Base-by-base conservation (phyloP, 2,113 vertebrate genomes). In the Pleuronectes platessa region DNA sequence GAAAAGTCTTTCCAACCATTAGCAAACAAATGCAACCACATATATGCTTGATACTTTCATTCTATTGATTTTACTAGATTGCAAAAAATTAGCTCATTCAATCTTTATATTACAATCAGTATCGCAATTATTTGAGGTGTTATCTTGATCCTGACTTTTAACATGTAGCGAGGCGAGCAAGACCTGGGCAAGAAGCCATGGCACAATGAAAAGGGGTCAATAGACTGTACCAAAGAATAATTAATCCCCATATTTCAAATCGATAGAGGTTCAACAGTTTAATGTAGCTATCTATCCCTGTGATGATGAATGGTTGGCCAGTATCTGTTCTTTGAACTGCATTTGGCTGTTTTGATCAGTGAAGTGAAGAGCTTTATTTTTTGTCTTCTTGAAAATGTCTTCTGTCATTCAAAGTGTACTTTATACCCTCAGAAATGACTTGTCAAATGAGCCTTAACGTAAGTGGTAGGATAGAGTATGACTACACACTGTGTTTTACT, bases 131-230 rank as follows among this genome's bases (percentile, higher is more conserved):
- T 24, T 66, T 15, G 0, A 42, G 42, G 61, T 1, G 24, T 74
- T 71, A 55, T 71, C 71, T 71, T 49, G 17, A 47, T 72, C 62
- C 54, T n/a, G 31, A 17, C 15, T 71, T 40, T 55, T 24, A 78
- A 58, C 40, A 66, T 54, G 59, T 53, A 47, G 5, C 27, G 45
- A 20, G 60, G 37, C 71, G 65, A 74, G 12, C 15, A 2, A n/a
- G 40, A 62, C 73, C 83, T 62, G 70, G 80, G 82, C 80, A 79
- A 49, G 63, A 80, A 86, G 78, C 84, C 82, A 84, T 75, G 42
- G 67, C 61, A n/a, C 60, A 14, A 71, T 75, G 74, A 55, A 60
- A 69, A 51, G 56, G 68, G 64, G 83, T 90, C 83, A 84, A 78
- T 75, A 83, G 42, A 68, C 65, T 79, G 62, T 10, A 76, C 49